Evolutionary conservation across 2,113 vertebrate species (phyloP), one percentile per base, ranked within the genome.

Genomic region (Seriola rivoliana): DNA sequence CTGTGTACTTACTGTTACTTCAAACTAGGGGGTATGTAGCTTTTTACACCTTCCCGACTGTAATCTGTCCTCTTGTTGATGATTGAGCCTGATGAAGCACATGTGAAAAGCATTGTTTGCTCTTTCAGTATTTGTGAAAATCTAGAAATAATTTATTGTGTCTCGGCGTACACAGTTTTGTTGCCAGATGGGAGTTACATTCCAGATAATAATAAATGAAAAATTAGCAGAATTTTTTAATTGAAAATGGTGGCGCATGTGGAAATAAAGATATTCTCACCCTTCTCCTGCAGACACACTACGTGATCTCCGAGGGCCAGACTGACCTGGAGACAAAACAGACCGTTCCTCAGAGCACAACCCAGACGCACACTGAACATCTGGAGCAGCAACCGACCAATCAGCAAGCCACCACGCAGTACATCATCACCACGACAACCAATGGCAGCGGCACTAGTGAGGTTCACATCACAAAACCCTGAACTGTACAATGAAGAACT

Each of bases 281-380:
- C 32, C 38, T 23, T 29, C 34, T 21, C 57, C 7, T 60, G 2
- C 91, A 99, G 98, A 97, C 97, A 7, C 98, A 99, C 91, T 99
- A 98, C 4, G 97, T 99, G n/a, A 97, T 99, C 85, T 97, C 98
- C 0, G 98, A 99, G 89, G 96, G 97, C 57, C 98, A 99, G 80
- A 75, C 95, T 0, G 98, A 99, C 38, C 79, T 99, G 92, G 98
- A 99, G 38, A 86, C 95, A 52, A 99, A 99, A 85, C 96, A 96
- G 60, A 68, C 86, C 0, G 86, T 91, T 64, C 89, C 95, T 55
- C 95, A 97, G 87, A 89, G 91, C 1, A 13, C 91, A 11, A 57
- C 75, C 32, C 79, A 96, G 16, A 60, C 93, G 25, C 96, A 96
- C 72, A 36, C 89, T 0, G 97, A 98, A 44, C 79, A 95, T 14